Evolutionary conservation across 2,797 vertebrate species (phyloP).

Genomic region (Anomalospiza imberbis): DNA sequence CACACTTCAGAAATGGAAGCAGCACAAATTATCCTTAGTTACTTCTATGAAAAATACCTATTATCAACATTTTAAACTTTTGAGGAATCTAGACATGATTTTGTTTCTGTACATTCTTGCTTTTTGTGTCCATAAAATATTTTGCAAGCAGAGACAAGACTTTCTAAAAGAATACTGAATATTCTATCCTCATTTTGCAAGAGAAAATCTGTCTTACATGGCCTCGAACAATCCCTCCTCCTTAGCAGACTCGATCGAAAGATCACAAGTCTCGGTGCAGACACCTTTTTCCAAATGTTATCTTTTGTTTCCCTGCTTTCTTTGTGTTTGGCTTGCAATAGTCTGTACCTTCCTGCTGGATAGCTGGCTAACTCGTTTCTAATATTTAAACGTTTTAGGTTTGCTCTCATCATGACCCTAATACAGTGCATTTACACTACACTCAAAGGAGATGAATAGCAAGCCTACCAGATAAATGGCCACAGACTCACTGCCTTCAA

Average conservation of each 20-base stretch:
- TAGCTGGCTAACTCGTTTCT: constrained; percentile 9
- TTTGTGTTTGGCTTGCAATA: constrained; percentile 36
- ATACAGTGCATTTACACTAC: constrained; percentile 59
- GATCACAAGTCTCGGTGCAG: background rate
- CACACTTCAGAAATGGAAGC: background rate
- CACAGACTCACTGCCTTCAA: constrained; percentile 34
- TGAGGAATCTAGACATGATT: background rate
- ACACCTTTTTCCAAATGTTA: background rate
- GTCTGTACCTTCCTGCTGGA: background rate
- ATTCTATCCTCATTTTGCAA: background rate
- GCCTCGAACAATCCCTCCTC: background rate
- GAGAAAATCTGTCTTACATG: background rate
- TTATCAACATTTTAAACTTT: background rate
- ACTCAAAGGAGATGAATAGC: constrained; percentile 62
- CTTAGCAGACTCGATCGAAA: background rate
- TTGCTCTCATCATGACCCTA: constrained; percentile 60
- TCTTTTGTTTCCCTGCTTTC: constrained; percentile 51
- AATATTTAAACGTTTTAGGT: constrained; percentile 55
- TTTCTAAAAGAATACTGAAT: background rate
- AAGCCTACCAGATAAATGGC: constrained; percentile 54
- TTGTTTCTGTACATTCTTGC: background rate
- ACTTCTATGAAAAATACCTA: background rate
- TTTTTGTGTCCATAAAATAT: background rate
- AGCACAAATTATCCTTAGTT: background rate
- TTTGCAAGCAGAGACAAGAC: background rate